Evolutionary conservation across 2,888 invertebrate species (phyloP).

Genomic region (Clostera curtula): DNA sequence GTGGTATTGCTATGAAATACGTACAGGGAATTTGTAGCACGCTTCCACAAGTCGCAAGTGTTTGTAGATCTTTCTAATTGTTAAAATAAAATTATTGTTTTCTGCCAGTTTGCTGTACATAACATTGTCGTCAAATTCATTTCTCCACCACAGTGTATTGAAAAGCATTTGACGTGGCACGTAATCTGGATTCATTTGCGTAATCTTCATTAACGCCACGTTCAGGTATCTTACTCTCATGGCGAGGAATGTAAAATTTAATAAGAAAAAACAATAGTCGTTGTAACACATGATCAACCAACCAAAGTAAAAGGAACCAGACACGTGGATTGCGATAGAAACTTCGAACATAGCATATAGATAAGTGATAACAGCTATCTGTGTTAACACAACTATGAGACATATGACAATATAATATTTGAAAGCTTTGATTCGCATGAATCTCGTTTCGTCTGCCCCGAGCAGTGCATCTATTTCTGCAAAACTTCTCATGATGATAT

Average conservation of each 20-base stretch:
- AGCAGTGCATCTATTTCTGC: constrained; percentile 43
- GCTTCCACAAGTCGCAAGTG: constrained; percentile 26
- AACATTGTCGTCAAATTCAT: constrained; percentile 32
- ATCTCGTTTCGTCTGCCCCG: constrained; percentile 41
- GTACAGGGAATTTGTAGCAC: constrained; percentile 36
- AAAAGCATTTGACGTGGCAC: constrained; percentile 38
- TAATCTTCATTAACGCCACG: constrained; percentile 39
- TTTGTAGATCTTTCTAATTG: constrained; percentile 33
- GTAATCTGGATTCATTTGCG: constrained; percentile 33
- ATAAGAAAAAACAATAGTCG: constrained; percentile 31
- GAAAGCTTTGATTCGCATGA: constrained; percentile 35
- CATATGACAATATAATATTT: constrained; percentile 17
- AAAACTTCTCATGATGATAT: constrained; percentile 26
- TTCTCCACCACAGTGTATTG: constrained; percentile 37
- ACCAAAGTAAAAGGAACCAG: constrained; percentile 26
- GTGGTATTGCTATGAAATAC: constrained; percentile 8
- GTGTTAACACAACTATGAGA: constrained; percentile 13
- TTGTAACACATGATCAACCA: constrained; percentile 33
- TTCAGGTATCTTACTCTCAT: constrained; percentile 45
- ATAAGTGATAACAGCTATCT: constrained; percentile 20
- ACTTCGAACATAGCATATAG: constrained; percentile 27
- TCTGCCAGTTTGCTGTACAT: constrained; percentile 29
- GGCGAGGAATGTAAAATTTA: constrained; percentile 25
- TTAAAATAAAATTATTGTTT: constrained; percentile 25
- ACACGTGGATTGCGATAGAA: constrained; percentile 21